phyloP scores from a whole-genome alignment of 2,113 vertebrate species.

The Burhinus oedicnemus region DNA sequence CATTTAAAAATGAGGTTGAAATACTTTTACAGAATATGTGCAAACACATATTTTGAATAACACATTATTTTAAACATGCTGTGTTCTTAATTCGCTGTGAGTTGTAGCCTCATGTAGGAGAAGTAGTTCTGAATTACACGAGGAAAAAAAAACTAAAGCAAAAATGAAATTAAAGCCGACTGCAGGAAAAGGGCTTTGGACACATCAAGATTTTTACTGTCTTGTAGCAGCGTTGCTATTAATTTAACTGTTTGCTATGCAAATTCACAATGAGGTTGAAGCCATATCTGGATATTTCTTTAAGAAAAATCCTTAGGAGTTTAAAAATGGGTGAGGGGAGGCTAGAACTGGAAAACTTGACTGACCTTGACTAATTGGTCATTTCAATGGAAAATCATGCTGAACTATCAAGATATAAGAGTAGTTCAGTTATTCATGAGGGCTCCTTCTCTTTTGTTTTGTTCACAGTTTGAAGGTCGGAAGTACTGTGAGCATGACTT shows the following conservation, averaged over 20 bases:
- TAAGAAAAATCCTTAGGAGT: not conserved
- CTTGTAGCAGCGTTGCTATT: not conserved
- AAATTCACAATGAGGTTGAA: not conserved
- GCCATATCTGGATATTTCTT: not conserved
- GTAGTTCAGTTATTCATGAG: not conserved
- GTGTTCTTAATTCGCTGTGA: not conserved
- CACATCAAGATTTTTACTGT: not conserved
- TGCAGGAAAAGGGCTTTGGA: not conserved
- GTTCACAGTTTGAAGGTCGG: conserved; percentile 78
- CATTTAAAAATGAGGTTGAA: not conserved
- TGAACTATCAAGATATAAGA: not conserved
- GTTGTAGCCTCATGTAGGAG: not conserved
- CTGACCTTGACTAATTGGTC: not conserved
- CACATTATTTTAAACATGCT: not conserved
- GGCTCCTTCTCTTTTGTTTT: not conserved
- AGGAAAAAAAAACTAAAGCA: not conserved
- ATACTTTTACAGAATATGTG: not conserved
- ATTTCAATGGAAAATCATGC: not conserved
- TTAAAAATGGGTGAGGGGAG: not conserved
- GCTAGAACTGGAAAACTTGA: not conserved
- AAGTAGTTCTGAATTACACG: not conserved
- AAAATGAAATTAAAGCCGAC: not conserved
- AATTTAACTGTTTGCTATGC: not conserved
- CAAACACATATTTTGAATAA: not conserved
- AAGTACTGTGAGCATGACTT: conserved; percentile 85